Conservation (phyloP, 2,888 invertebrate genomes). For the Parascotia fuliginaria region DNA sequence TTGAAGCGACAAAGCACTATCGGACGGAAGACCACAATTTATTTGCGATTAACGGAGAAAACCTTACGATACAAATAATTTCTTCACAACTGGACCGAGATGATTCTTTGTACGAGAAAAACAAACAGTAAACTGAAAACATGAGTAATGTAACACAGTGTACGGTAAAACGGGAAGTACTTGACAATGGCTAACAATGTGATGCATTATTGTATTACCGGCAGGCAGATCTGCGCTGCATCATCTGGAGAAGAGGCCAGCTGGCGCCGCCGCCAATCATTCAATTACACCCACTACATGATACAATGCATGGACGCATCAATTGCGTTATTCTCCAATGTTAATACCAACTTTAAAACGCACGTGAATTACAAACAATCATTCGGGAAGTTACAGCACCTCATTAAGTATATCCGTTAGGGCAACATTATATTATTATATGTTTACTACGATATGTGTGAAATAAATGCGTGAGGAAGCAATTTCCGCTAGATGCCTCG, state of each 20-base stretch:
- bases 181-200: slow-evolving; percentile 53
- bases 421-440: not conserved
- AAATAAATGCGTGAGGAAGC: not conserved
- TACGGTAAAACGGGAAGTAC: slow-evolving; percentile 41
- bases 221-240: slow-evolving; percentile 66
- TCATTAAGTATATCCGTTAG: slow-evolving; percentile 29
- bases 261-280: slow-evolving; percentile 77
- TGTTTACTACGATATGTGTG: not conserved
- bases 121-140: not conserved
- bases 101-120: not conserved
- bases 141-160: slow-evolving; percentile 2
- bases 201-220: slow-evolving; percentile 52
- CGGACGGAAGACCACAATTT: not conserved
- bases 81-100: not conserved
- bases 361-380: slow-evolving; percentile 33
- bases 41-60: not conserved
- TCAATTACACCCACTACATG: slow-evolving; percentile 67
- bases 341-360: slow-evolving; percentile 45
- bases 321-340: slow-evolving; percentile 60
- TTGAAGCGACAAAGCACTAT: not conserved
- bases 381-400: slow-evolving; percentile 26
- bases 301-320: slow-evolving; percentile 53
- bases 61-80: not conserved
- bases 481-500: not conserved
- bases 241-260: slow-evolving; percentile 73